Percentiles rank a stretch among this genome's conserved stretches.
phyloP scores from a whole-genome alignment of 2,888 invertebrate genomes.

The Drosophila macrothrix region DNA sequence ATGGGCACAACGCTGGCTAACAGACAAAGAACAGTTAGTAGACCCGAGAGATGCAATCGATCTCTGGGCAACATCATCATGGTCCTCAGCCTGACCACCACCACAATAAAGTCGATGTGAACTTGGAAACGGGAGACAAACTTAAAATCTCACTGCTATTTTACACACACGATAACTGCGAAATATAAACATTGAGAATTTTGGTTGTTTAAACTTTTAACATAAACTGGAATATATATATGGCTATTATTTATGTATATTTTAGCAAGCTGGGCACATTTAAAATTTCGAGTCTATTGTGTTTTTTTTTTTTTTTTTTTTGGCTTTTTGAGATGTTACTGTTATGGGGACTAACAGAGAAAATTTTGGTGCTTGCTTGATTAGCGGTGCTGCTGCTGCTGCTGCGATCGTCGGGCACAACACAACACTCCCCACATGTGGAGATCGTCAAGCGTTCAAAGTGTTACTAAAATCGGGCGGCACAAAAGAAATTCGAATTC shows the following conservation, averaged over 20 bases:
- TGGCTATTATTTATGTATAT: neutral
- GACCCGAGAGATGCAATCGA: slow-evolving; percentile 84
- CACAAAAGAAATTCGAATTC: slow-evolving; percentile 83
- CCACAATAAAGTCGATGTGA: slow-evolving; percentile 11
- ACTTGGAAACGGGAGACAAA: slow-evolving; percentile 30
- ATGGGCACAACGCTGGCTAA: slow-evolving; percentile 75
- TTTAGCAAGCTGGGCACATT: slow-evolving; percentile 1
- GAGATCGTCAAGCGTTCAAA: slow-evolving; percentile 86
- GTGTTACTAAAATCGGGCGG: slow-evolving; percentile 85
- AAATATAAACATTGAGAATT: slow-evolving; percentile 58
- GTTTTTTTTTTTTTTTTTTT: neutral
- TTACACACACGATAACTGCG: slow-evolving; percentile 77
- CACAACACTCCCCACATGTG: slow-evolving; percentile 84
- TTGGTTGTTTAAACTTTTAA: slow-evolving; percentile 9
- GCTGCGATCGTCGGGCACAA: slow-evolving; percentile 82
- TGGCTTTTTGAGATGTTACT: neutral
- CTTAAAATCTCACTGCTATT: slow-evolving; percentile 55
- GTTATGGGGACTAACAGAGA: slow-evolving; percentile 55
- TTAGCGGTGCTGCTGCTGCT: slow-evolving; percentile 71
- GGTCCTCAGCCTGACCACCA: slow-evolving; percentile 58
- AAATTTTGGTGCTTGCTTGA: slow-evolving; percentile 63
- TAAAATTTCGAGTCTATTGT: neutral
- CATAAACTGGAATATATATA: slow-evolving; percentile 10
- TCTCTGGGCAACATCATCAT: slow-evolving; percentile 84
- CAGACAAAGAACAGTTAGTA: slow-evolving; percentile 76